Percentiles rank a stretch among this genome's conserved stretches.
Evolutionary conservation across 2,113 vertebrate species (phyloP).

Genomic region (Synodontis membranacea): DNA sequence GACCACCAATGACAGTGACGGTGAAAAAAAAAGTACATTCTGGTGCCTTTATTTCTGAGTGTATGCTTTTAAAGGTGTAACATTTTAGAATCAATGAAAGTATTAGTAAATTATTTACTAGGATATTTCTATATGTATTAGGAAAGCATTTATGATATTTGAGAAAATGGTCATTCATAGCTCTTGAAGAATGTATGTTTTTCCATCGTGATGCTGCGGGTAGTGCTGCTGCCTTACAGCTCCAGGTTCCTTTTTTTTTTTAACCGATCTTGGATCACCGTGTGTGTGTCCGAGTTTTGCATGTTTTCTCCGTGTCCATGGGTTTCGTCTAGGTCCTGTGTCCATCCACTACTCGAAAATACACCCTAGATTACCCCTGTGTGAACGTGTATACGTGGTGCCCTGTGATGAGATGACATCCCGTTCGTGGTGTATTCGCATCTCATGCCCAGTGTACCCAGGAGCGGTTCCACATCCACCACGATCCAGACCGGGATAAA

Average conservation of each 20-base stretch:
- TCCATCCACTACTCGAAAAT: neutral
- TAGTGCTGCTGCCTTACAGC: no score
- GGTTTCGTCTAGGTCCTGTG: no score
- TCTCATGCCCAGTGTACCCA: neutral
- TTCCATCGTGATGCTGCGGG: neutral
- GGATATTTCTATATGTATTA: no score
- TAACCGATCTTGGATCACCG: neutral
- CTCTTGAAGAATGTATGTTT: neutral
- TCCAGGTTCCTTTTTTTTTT: neutral
- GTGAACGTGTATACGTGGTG: neutral
- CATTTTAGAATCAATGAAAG: neutral
- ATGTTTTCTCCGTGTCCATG: neutral
- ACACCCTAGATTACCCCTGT: neutral
- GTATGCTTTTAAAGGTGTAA: neutral
- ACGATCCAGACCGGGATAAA: neutral
- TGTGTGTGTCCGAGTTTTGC: neutral
- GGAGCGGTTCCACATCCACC: neutral
- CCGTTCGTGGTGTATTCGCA: neutral
- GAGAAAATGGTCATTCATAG: neutral
- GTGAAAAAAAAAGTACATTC: neutral
- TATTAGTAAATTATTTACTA: neutral
- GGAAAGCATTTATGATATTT: neutral
- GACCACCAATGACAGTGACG: neutral
- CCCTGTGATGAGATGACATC: neutral
- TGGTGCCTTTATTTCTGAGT: neutral